Base-by-base conservation (phyloP, 2,113 vertebrate genomes). In the Cardinalis cardinalis region DNA sequence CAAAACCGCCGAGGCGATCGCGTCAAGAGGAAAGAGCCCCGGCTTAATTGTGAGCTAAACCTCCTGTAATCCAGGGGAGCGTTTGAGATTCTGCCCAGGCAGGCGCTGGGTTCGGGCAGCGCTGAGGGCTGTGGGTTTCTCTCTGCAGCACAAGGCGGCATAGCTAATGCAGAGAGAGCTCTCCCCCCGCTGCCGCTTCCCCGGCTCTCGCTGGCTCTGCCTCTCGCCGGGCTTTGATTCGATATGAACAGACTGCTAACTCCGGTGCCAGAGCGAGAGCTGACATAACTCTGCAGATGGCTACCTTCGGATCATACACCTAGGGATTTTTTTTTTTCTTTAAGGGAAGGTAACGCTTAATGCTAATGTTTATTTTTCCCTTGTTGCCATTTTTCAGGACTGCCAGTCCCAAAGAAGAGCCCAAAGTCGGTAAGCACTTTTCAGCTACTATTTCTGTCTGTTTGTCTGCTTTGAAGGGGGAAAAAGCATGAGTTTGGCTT, bases 331-430 rank as follows among this genome's bases (percentile, higher is more conserved):
- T 97, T 97, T 58, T 55, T 96, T 90, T 92, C 70, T 84, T 66
- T 59, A 38, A 94, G 97, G 96, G 94, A 95, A 98, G 97, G 94
- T 97, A 97, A 96, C 72, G 79, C 95, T 97, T 95, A 72, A 89
- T 90, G 95, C 98, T 98, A 98, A 98, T 98, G 96, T 96, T 97
- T 97, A 95, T 97, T 95, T 96, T 89, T 93, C 95, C 98, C 93
- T 96, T 99, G 97, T 97, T 98, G 98, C 97, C 98, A 82, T 97
- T 98, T 97, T 96, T 94, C 98, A 99, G 99, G 99, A 97, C 98
- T 99, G 97, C 99, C 98, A 52, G 98, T 99, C 97, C 98, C 99
- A 93, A 99, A 99, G 98, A 99, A 99, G 98, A 99, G 99, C 98
- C 99, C 99, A 78, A 99, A 99, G 98, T 98, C 99, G 99, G 99